Conservation (phyloP, 2,888 invertebrate species). For the Rapana venosa region DNA sequence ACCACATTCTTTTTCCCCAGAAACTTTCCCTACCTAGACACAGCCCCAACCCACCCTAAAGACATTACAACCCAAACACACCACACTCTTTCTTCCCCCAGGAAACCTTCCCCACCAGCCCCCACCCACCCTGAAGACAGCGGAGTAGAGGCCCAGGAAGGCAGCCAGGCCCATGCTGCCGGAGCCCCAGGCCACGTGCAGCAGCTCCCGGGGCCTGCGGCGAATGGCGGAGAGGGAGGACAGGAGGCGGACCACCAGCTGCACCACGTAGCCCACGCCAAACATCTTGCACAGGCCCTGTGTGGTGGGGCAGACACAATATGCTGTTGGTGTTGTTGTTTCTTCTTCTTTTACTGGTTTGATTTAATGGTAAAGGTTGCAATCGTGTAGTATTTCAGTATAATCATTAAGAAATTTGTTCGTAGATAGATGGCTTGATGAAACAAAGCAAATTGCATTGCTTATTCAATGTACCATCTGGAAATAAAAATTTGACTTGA, state of each 20-base stretch:
- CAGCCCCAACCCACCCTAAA: neutral
- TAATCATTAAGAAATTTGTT: too few relatives aligned
- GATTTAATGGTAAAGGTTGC: too few relatives aligned
- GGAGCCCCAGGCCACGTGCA: constrained; percentile 59
- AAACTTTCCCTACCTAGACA: too few relatives aligned
- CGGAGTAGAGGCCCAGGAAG: constrained; percentile 86
- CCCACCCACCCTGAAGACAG: constrained; percentile 83
- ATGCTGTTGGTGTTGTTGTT: too few relatives aligned
- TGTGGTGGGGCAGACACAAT: neutral
- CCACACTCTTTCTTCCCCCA: neutral
- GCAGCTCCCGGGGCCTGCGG: constrained; percentile 60
- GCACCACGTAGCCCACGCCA: constrained; percentile 71
- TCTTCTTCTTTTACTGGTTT: too few relatives aligned
- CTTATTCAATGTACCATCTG: too few relatives aligned
- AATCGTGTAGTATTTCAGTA: too few relatives aligned
- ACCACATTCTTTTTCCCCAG: too few relatives aligned
- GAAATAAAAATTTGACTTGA: too few relatives aligned
- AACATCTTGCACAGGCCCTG: constrained; percentile 67
- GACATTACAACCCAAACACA: neutral
- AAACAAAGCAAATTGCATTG: too few relatives aligned
- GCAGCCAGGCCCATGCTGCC: constrained; percentile 80
- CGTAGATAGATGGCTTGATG: too few relatives aligned
- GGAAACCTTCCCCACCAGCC: neutral
- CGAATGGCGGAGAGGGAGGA: constrained; percentile 57
- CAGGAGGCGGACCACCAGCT: constrained; percentile 65